phyloP scores from a whole-genome alignment of 2,888 invertebrate genomes.

The Panopea generosa region DNA sequence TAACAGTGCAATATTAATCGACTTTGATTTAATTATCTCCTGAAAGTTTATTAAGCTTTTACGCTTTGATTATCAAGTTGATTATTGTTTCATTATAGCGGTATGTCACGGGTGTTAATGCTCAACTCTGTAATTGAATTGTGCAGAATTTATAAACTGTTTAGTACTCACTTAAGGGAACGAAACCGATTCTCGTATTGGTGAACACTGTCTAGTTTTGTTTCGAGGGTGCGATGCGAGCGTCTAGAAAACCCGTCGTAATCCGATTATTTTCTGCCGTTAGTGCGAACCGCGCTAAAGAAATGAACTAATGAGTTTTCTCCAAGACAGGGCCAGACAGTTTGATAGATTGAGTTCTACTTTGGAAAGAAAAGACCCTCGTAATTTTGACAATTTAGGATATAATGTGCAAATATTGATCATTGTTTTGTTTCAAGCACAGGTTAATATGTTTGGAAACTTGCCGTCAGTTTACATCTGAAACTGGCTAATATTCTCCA shows the following conservation, averaged over 20 bases:
- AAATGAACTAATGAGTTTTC: constrained; percentile 59
- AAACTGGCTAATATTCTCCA: constrained; percentile 17
- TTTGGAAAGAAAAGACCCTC: constrained; percentile 61
- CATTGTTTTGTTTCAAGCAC: constrained; percentile 59
- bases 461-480: constrained; percentile 20
- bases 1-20: constrained; percentile 74
- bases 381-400: constrained; percentile 65
- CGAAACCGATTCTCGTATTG: constrained; percentile 47
- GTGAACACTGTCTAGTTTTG: constrained; percentile 52
- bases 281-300: constrained; percentile 49
- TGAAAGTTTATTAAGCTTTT: constrained; percentile 72
- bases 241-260: constrained; percentile 58
- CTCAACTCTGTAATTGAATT: constrained; percentile 69
- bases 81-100: constrained; percentile 74
- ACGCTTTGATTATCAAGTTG: constrained; percentile 68
- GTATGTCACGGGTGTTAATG: constrained; percentile 58
- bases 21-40: constrained; percentile 70
- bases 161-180: constrained; percentile 77
- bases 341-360: constrained; percentile 64
- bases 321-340: constrained; percentile 32
- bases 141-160: constrained; percentile 79
- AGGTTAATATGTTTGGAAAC: constrained; percentile 60
- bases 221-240: constrained; percentile 54
- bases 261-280: constrained; percentile 38
- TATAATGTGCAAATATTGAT: constrained; percentile 64